phyloP scores from a whole-genome alignment of 2,113 vertebrate species.

The Syngnathoides biaculeatus region DNA sequence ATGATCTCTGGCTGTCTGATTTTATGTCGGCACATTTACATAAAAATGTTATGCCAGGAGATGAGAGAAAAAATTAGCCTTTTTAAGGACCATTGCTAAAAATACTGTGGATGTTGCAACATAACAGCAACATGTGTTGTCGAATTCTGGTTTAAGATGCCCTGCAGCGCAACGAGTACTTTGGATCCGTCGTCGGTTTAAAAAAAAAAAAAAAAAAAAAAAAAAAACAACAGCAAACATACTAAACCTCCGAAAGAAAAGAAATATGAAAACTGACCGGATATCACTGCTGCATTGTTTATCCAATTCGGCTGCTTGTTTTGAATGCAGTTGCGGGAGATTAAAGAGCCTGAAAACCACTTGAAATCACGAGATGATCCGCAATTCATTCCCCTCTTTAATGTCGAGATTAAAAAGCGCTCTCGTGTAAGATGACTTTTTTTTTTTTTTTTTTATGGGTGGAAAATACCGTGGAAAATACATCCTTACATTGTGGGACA shows the following conservation, averaged over 20 bases:
- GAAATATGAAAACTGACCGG: constrained; percentile 28
- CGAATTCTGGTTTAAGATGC: constrained; percentile 32
- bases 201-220: constrained; percentile 19
- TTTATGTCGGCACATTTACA: constrained; percentile 53
- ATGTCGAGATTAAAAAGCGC: constrained; percentile 27
- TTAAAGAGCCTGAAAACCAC: constrained; percentile 23
- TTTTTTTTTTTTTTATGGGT: constrained; percentile 7
- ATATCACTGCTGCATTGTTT: constrained; percentile 6
- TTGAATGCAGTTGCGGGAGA: constrained; percentile 22
- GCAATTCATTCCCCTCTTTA: constrained; percentile 13
- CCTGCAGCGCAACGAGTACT: constrained; percentile 14
- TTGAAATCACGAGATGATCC: constrained; percentile 14
- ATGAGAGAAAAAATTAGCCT: constrained; percentile 32
- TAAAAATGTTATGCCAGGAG: constrained; percentile 45
- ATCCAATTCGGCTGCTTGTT: constrained; percentile 12
- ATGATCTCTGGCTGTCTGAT: constrained; percentile 40
- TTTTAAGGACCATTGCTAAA: constrained; percentile 40
- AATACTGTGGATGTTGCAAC: constrained; percentile 64
- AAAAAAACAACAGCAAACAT: constrained; percentile 11
- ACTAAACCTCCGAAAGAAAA: constrained; percentile 15
- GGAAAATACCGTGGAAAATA: constrained; percentile 11
- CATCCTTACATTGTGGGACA: constrained; percentile 5
- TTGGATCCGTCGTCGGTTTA: constrained; percentile 19
- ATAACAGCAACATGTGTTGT: constrained; percentile 50
- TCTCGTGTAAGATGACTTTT: constrained; percentile 13